These are phyloP conservation scores for Sebastiscus tertius DNA, from an alignment of 2,797 vertebrate genomes.

Conservation along the genomic window DNA sequence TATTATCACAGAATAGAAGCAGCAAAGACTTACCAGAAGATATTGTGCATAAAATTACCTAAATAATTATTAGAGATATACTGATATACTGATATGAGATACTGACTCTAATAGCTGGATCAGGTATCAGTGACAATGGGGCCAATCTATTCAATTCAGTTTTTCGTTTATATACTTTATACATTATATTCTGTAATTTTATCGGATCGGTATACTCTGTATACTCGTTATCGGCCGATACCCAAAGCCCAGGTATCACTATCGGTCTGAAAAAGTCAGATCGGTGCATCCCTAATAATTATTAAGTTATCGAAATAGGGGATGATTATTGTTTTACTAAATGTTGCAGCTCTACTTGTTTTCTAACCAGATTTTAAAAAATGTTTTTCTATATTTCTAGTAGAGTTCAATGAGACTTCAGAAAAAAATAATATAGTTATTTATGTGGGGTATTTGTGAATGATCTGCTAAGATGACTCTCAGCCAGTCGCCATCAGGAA, in stretches of 20 bases:
- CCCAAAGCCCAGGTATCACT: too few relatives aligned
- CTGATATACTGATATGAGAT: too few relatives aligned
- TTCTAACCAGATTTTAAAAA: background rate
- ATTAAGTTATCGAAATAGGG: background rate
- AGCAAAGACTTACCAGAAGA: background rate
- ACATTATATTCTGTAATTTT: too few relatives aligned
- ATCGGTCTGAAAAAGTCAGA: too few relatives aligned
- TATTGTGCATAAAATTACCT: background rate
- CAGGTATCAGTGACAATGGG: too few relatives aligned
- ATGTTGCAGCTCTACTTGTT: background rate
- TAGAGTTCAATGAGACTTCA: background rate
- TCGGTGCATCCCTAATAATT: background rate
- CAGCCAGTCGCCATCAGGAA: background rate
- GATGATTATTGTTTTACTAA: background rate
- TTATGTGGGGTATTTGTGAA: conserved; percentile 11
- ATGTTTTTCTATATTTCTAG: background rate
- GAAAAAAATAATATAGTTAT: background rate
- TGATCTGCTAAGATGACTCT: background rate
- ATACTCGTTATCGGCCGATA: too few relatives aligned
- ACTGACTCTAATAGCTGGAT: too few relatives aligned
- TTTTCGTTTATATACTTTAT: too few relatives aligned
- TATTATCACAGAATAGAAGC: background rate
- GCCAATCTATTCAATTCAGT: fast-evolving
- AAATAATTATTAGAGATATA: background rate
- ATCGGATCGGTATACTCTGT: too few relatives aligned